Evolutionary conservation across 2,113 vertebrate genomes (phyloP).

Genomic region (Cryptomyrus ogoouensis): DNA sequence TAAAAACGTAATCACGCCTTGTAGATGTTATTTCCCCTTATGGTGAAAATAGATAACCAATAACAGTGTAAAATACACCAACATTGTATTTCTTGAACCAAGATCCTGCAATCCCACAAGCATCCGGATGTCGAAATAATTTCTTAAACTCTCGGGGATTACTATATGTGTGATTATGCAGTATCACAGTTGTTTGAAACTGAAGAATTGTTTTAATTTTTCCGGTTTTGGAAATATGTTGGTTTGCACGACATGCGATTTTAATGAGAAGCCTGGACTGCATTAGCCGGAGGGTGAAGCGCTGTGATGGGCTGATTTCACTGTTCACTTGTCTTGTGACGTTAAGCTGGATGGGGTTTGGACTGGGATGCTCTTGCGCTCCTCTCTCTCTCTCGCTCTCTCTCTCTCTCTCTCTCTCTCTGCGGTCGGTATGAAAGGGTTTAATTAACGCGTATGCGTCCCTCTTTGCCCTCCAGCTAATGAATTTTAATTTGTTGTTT

Average conservation of each 20-base stretch:
- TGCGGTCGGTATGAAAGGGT: constrained; percentile 21
- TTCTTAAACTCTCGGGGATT: neutral
- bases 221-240: neutral
- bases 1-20: neutral
- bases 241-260: constrained; percentile 30
- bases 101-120: neutral
- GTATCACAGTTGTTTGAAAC: neutral
- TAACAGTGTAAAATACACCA: neutral
- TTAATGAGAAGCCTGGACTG: constrained; percentile 64
- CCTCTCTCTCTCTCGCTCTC: neutral
- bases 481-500: constrained; percentile 20
- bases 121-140: neutral
- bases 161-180: neutral
- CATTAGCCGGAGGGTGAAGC: constrained; percentile 65
- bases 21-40: neutral
- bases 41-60: neutral
- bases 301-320: constrained; percentile 25
- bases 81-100: neutral
- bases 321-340: constrained; percentile 14
- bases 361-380: constrained; percentile 22
- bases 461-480: constrained; percentile 21
- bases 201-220: neutral
- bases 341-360: neutral
- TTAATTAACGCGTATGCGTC: constrained; percentile 28
- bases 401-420: neutral